phyloP scores from a whole-genome alignment of 1,140 invertebrate species.

The Leptinotarsa lineolata region DNA sequence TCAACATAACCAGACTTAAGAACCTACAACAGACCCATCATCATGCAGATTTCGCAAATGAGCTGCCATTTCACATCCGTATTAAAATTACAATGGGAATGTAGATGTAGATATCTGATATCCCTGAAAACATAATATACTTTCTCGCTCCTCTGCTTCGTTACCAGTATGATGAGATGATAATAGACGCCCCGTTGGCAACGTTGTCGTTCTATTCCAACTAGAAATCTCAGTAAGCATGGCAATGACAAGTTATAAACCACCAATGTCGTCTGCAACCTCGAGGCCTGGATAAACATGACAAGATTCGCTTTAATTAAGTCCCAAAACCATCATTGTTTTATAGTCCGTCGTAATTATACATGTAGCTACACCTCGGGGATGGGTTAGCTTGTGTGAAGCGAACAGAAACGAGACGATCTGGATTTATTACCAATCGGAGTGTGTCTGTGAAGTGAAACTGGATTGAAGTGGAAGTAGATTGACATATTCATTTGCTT shows the following conservation, averaged over 20 bases:
- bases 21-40: not conserved
- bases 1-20: no score
- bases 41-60: not conserved
- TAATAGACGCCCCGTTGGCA: constrained; percentile 5
- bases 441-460: not conserved
- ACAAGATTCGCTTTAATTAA: constrained; percentile 53
- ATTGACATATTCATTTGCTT: not conserved
- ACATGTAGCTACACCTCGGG: constrained; percentile 45
- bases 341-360: constrained; percentile 47
- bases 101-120: not conserved
- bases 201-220: constrained; percentile 12
- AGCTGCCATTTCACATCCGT: not conserved
- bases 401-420: not conserved
- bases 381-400: not conserved
- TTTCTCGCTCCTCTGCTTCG: not conserved
- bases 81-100: not conserved
- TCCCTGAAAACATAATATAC: not conserved
- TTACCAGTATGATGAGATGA: not conserved
- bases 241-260: constrained; percentile 55
- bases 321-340: constrained; percentile 53
- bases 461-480: not conserved
- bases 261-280: constrained; percentile 48
- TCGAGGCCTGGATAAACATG: constrained; percentile 48
- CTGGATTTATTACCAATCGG: not conserved
- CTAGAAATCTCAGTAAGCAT: constrained; percentile 49